These are phyloP conservation scores for Pteromalus puparum DNA, from an alignment of 1,140 invertebrate genomes.

Conservation along the genomic window DNA sequence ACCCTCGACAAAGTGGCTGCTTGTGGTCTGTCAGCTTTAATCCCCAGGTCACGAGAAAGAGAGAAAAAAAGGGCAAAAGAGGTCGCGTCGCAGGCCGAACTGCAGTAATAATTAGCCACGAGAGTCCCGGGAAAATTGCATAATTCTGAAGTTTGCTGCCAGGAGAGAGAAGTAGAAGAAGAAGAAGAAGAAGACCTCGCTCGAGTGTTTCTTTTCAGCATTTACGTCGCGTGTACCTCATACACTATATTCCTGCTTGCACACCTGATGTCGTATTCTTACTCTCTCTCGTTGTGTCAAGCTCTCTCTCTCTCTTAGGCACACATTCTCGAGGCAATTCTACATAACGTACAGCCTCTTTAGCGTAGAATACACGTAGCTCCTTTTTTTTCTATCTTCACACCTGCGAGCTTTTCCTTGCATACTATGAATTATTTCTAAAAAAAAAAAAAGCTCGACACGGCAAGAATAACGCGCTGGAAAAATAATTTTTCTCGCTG, in stretches of 20 bases:
- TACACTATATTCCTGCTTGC: background rate
- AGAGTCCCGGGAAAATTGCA: slow-evolving; percentile 15
- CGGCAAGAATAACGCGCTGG: background rate
- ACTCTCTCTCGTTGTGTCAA: background rate
- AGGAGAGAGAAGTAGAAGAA: background rate
- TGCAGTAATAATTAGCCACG: slow-evolving; percentile 32
- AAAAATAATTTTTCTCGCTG: background rate
- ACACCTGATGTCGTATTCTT: slow-evolving; percentile 15
- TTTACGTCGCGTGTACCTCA: background rate
- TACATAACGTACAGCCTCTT: background rate
- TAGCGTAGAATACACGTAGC: background rate
- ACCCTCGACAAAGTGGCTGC: background rate
- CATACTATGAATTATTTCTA: background rate
- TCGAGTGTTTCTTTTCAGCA: slow-evolving; percentile 27
- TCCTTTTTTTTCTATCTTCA: background rate
- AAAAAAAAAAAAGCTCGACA: background rate
- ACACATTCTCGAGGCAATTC: background rate
- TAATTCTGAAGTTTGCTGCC: slow-evolving; percentile 28
- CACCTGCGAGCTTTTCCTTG: background rate
- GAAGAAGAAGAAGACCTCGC: no score
- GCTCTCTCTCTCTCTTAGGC: background rate
- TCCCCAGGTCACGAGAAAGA: background rate
- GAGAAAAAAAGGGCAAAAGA: background rate
- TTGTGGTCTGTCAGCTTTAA: background rate
- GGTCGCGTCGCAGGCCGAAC: background rate